Evolutionary conservation across 2,888 invertebrate species (phyloP), one percentile per base, ranked within the genome.

Genomic region (Chrysolina haemoptera): DNA sequence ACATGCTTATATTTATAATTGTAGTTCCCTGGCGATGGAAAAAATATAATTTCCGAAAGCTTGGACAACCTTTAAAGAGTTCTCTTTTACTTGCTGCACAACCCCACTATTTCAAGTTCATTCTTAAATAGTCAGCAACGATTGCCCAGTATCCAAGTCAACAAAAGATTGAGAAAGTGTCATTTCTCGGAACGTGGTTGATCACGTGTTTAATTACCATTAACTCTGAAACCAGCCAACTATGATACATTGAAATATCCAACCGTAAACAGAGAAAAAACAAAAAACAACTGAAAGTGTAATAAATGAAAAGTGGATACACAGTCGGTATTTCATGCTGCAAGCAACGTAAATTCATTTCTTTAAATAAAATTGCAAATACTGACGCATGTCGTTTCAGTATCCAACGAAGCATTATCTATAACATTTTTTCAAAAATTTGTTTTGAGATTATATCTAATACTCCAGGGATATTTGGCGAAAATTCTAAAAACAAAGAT

Each of bases 231-330:
- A 50, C 50, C 18, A 18, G 9, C 18, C n/a, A 50, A 50, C 18
- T 50, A 43, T 43, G 43, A 12, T 43, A 1, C n/a, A 50, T 50
- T 16, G 18, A 50, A 50, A 50, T 16, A 18, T 16, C 50, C 18
- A 50, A 18, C 50, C 16, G 16, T 16, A 1, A n/a, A 50, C 8
- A 50, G 16, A 16, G 6, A 12, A 6, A 12, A 59, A 59, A 59
- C n/a, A 35, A 59, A 59, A 59, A 35, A n/a, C 35, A 35, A 35
- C 35, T 1, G 27, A 35, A 35, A 8, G 35, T 10, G 4, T 53
- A 53, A 18, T 10, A 53, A 48, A 16, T 53, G 18, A 22, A 20
- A 53, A 53, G 20, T 53, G 12, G 20, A 53, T 53, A 64, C 64
- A 48, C 22, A 1, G 9, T 20, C 35, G 16, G 22, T 9, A n/a